Evolutionary conservation across 2,797 vertebrate species (phyloP).

Genomic region (Vireo griseus): DNA sequence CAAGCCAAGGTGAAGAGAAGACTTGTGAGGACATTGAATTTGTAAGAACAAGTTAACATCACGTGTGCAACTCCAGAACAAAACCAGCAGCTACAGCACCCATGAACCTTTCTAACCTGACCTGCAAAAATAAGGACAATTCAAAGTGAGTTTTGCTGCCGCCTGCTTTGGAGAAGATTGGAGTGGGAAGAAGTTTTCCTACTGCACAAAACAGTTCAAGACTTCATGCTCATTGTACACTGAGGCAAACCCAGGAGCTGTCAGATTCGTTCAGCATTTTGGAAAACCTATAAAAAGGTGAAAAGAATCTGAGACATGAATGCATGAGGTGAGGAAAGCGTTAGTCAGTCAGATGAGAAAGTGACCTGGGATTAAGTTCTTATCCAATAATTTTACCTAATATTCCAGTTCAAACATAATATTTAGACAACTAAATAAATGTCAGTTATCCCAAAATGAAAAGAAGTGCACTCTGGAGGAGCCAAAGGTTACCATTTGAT

Average conservation of each 20-base stretch:
- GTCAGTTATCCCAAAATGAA: neutral
- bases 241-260: neutral
- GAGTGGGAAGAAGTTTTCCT: neutral
- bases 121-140: neutral
- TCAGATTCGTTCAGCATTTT: neutral
- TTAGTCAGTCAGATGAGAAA: neutral
- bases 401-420: neutral
- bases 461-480: neutral
- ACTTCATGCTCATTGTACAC: neutral
- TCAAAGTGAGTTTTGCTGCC: neutral
- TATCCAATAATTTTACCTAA: neutral
- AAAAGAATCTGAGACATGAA: neutral
- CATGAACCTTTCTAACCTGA: neutral
- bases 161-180: neutral
- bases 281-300: neutral
- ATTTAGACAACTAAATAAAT: neutral
- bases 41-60: neutral
- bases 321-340: fast-evolving
- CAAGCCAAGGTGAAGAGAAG: neutral
- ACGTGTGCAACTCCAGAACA: neutral
- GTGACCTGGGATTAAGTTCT: neutral
- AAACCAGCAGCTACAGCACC: neutral
- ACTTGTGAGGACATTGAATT: fast-evolving
- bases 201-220: neutral
- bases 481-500: neutral